Evolutionary conservation across 2,113 vertebrate genomes (phyloP), one percentile per base, ranked within the genome.

Genomic region (Collichthys lucidus): DNA sequence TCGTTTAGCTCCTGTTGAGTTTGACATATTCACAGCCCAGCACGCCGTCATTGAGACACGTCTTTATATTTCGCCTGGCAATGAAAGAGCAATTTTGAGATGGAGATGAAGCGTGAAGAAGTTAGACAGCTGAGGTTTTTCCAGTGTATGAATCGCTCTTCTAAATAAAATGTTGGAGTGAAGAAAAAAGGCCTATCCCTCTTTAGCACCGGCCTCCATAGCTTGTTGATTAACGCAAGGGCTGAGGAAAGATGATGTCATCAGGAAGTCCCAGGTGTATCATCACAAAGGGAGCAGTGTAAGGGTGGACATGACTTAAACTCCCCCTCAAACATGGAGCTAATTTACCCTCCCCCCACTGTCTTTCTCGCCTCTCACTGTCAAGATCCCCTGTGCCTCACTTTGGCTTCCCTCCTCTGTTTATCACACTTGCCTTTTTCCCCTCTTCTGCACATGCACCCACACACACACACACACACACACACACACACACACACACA

Each of bases 261-360:
- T 83, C 84, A 85, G 68, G 87, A 72, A 69, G 76, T 90, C 90
- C 93, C 92, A 92, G 90, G 92, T 95, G 94, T 92, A 80, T 75
- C 57, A 64, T 91, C 84, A 93, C 92, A 95, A 94, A 93, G 88
- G 55, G 79, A 81, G 79, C 86, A 87, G 90, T 93, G 88, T 93
- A 46, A 86, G 81, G 83, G 52, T 77, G 76, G 75, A 67, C 74
- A 62, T 65, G 81, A 76, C 77, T 72, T 60, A 79, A 12, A 11
- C 67, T 61, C 61, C 63, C 69, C 68, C 63, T 74, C 66, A 80
- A 70, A 82, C 81, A 79, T 67, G 74, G 74, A 89, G 82, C 90
- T 85, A 78, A 90, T 86, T 77, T 63, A 57, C 69, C 72, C 61
- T 56, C 66, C 57, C 64, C 62, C 62, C 65, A 19, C 31, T 56